Evolutionary conservation across 2,888 invertebrate genomes (phyloP), one percentile per base, ranked within the genome.

Genomic region (Gymnocheta viridis): DNA sequence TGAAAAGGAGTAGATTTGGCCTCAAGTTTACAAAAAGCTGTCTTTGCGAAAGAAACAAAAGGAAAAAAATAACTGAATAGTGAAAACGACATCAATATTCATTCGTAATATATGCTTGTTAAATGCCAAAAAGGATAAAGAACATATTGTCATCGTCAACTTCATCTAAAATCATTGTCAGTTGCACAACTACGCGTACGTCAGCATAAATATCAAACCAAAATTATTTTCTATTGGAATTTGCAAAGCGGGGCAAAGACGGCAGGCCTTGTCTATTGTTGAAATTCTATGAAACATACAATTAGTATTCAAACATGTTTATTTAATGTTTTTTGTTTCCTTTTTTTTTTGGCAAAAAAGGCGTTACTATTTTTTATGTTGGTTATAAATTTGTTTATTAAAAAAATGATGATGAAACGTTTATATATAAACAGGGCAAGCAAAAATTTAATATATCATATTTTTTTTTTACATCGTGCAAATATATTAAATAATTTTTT

Each of bases 291-390:
- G 24, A 29, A 5, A 41, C 10, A 41, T 9, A 54, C 32, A 51
- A 73, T 62, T 24, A 2, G 4, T 10, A 49, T 17, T 49, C 60
- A 32, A 35, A 24, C 6, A 32, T 35, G 49, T 47, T 76, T 56
- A 47, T 62, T 77, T 66, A 72, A 60, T 82, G 51, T 77, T 82
- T 60, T 41, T 66, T 70, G 58, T 56, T 56, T 22, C 76, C 54
- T 47, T 64, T 62, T 60, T 32, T n/a, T 35, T 17, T 47, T 19
- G 5, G 17, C 44, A 74, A 64, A 76, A 77, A 72, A 58, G 66
- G 64, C 64, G 66, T 77, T 66, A 38, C 64, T 56, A 12, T 67
- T 60, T 58, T 82, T 76, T 66, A 56, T 62, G 66, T 82, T 38
- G 60, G 41, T 66, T 64, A 58, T 41, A 41, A 74, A 76, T 76